phyloP scores from a whole-genome alignment of 2,797 vertebrate species.

The Lemur catta region DNA sequence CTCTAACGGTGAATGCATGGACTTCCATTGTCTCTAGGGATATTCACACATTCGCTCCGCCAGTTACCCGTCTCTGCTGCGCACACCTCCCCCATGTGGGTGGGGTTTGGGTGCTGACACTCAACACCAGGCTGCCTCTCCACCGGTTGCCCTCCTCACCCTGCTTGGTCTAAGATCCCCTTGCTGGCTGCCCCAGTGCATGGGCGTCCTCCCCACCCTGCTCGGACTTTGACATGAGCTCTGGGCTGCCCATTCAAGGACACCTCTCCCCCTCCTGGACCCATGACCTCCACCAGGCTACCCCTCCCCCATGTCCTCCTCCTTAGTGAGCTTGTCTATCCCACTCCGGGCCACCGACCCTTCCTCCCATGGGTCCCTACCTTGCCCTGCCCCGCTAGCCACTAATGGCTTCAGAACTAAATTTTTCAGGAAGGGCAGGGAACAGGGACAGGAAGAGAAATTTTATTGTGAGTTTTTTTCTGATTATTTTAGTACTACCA shows the following conservation, averaged over 20 bases:
- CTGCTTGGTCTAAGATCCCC: background rate
- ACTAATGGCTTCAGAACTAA: background rate
- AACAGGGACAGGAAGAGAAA: background rate
- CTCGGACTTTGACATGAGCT: background rate
- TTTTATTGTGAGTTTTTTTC: background rate
- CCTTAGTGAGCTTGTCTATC: background rate
- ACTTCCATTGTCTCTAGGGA: background rate
- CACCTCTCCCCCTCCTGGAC: background rate
- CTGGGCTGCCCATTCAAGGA: background rate
- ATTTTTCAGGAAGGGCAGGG: background rate
- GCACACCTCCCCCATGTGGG: background rate
- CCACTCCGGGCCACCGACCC: background rate
- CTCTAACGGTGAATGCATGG: background rate
- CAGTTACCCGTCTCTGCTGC: background rate
- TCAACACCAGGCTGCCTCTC: background rate
- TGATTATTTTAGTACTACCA: background rate
- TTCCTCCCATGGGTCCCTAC: fast-evolving
- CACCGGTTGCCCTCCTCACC: background rate
- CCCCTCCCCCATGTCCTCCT: background rate
- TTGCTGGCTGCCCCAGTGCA: fast-evolving
- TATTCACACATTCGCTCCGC: no score
- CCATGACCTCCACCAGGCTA: background rate
- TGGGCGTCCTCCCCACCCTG: fast-evolving
- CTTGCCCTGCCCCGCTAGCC: background rate
- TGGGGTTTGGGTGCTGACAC: background rate